Base-by-base conservation (phyloP, 2,888 invertebrate species). In the Sphaerophoria taeniata region DNA sequence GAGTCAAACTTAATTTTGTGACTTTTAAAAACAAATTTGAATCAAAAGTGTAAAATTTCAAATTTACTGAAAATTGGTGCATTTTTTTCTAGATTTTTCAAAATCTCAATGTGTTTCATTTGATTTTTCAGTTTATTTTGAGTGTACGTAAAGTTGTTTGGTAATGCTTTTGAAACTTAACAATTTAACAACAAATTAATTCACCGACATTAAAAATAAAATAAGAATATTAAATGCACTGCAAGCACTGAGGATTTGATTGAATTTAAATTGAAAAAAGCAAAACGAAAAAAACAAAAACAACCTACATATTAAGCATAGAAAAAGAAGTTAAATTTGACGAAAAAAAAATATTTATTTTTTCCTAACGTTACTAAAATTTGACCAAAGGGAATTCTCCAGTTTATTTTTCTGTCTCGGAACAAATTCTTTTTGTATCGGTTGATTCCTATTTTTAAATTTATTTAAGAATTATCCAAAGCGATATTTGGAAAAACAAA, bases 201-300 rank as follows among this genome's bases (percentile, higher is more conserved):
- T 77, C 78, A 79, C 55, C 53, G 80, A 72, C 6, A 53, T 67
- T 39, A 72, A 79, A 70, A 79, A 70, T 63, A 72, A 56, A 45
- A 56, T 36, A 70, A 47, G 51, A 86, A 49, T 55, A 80, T 89
- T 88, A 87, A 87, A 87, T 90, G 91, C 92, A 92, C 92, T 92
- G 92, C 92, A 92, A 92, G 92, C 92, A 92, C 91, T 91, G 91
- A 91, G 92, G 92, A 92, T 92, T 92, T 92, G 91, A 91, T 91
- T 90, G 90, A 90, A 91, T 90, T 90, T 90, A 90, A 90, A 89
- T 88, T 87, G 87, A 70, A 75, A 56, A 72, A 80, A 86, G 88
- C 24, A 86, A 83, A 87, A 72, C 82, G 87, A 89, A 82, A 88
- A 87, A 81, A 88, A 24, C 24, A 24, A 24, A 24, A 24, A 2